These are phyloP conservation scores for Eulemur albifrons DNA, from an alignment of 2,797 vertebrate species.

Conservation along the genomic window DNA sequence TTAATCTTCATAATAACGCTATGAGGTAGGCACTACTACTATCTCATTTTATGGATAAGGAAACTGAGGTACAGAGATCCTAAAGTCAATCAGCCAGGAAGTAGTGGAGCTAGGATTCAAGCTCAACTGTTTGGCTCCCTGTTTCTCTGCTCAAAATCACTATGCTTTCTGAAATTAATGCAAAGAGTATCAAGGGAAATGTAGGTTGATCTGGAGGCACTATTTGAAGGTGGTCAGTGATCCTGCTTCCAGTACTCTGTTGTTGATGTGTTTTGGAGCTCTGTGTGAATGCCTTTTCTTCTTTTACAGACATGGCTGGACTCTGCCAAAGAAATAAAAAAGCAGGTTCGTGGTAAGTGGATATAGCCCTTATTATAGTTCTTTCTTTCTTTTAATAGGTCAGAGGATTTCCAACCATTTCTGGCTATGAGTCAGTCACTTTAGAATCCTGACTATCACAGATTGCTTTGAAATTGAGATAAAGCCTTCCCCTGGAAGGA, in stretches of 20 bases:
- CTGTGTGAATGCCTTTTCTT: slow-evolving; percentile 76
- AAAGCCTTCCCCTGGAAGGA: slow-evolving; percentile 51
- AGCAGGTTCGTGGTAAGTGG: slow-evolving; percentile 93
- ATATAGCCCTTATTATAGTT: slow-evolving; percentile 38
- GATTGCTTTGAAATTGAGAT: slow-evolving; percentile 63
- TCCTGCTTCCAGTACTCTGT: slow-evolving; percentile 20
- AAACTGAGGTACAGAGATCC: neutral
- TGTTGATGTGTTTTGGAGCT: slow-evolving; percentile 71
- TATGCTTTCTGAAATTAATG: neutral
- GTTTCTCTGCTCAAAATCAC: slow-evolving; percentile 14
- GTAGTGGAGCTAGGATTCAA: neutral
- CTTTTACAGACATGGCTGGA: slow-evolving; percentile 94
- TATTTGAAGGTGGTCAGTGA: neutral
- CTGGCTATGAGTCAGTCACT: slow-evolving; percentile 52
- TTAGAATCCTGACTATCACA: slow-evolving; percentile 57
- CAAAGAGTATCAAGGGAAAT: neutral
- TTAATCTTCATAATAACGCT: slow-evolving; percentile 16
- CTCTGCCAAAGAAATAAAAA: slow-evolving; percentile 95
- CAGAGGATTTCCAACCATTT: slow-evolving; percentile 47
- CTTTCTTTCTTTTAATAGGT: slow-evolving; percentile 50
- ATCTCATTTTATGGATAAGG: neutral
- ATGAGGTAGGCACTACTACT: neutral
- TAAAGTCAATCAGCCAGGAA: neutral
- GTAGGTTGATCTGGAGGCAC: neutral
- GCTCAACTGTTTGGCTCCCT: neutral